Conservation (phyloP, 2,888 invertebrate genomes). For the Drosophila fulvimacula region DNA sequence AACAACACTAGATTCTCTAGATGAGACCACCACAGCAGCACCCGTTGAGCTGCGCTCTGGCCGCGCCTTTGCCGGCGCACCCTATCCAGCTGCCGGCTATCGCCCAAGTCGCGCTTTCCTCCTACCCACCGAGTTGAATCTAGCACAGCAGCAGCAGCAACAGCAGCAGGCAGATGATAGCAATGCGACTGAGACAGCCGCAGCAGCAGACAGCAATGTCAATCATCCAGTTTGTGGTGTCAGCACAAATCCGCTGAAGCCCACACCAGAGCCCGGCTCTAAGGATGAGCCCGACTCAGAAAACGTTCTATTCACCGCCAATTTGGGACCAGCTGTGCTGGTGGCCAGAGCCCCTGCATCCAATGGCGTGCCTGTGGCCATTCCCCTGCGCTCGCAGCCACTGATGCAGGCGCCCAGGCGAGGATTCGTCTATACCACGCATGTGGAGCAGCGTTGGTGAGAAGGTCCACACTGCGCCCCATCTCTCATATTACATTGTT, state of each 20-base stretch:
- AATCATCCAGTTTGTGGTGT: conserved; percentile 79
- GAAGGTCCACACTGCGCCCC: not conserved
- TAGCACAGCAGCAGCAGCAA: conserved; percentile 16
- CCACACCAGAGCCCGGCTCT: conserved; percentile 73
- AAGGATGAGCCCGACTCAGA: conserved; percentile 78
- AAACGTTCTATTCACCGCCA: conserved; percentile 66
- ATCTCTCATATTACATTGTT: conserved; percentile 34
- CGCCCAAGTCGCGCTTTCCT: conserved; percentile 75
- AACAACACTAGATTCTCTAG: conserved; percentile 36
- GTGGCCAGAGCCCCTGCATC: conserved; percentile 50
- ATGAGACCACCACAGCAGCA: conserved; percentile 21
- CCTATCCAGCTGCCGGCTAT: conserved; percentile 79
- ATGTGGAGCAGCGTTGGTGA: conserved; percentile 73
- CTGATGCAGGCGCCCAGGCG: conserved; percentile 49
- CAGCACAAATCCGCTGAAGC: conserved; percentile 77
- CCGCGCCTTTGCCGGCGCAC: conserved; percentile 47
- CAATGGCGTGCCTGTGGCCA: conserved; percentile 61
- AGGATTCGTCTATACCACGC: conserved; percentile 61
- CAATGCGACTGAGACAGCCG: conserved; percentile 15
- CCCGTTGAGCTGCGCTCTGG: conserved; percentile 34
- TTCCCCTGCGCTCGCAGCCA: conserved; percentile 68
- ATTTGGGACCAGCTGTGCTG: conserved; percentile 54
- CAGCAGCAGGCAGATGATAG: conserved; percentile 24
- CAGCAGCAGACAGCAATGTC: conserved; percentile 50
- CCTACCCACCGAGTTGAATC: conserved; percentile 67